phyloP scores from a whole-genome alignment of 2,888 invertebrate species.

The Aromia moschata region DNA sequence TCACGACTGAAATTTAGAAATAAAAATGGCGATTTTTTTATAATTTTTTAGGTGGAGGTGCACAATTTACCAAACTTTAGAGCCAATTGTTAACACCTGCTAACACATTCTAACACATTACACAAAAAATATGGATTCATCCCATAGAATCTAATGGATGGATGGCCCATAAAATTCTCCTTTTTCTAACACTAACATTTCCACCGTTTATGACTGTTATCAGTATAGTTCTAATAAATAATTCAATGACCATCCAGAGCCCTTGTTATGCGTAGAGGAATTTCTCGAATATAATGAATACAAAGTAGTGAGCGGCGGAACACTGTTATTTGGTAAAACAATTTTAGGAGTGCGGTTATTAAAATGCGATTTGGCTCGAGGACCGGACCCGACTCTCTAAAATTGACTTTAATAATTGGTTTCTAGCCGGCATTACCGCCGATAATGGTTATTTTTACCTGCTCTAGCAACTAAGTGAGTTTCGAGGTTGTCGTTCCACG shows the following conservation, averaged over 20 bases:
- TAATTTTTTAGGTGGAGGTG: too few relatives aligned
- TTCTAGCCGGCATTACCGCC: conserved; percentile 48
- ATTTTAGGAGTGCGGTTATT: conserved; percentile 53
- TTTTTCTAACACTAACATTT: background rate
- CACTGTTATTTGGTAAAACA: conserved; percentile 51
- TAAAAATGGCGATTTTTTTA: too few relatives aligned
- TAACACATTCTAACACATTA: too few relatives aligned
- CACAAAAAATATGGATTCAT: too few relatives aligned
- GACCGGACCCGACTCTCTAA: conserved; percentile 41
- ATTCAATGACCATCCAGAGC: conserved; percentile 6
- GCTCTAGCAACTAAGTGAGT: conserved; percentile 33
- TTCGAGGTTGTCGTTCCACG: conserved; percentile 24
- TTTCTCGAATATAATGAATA: conserved; percentile 20
- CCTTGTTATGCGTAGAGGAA: conserved; percentile 2
- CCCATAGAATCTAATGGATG: too few relatives aligned
- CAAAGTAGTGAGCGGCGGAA: conserved; percentile 35
- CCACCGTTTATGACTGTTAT: background rate
- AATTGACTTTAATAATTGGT: conserved; percentile 51
- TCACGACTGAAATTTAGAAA: too few relatives aligned
- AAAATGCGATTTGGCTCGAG: conserved; percentile 51
- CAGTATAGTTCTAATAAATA: background rate
- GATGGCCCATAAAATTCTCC: too few relatives aligned
- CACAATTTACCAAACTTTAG: too few relatives aligned
- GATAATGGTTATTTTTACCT: conserved; percentile 45
- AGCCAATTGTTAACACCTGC: too few relatives aligned